Conservation (phyloP, 2,797 vertebrate genomes). For the Salarias fasciatus region DNA sequence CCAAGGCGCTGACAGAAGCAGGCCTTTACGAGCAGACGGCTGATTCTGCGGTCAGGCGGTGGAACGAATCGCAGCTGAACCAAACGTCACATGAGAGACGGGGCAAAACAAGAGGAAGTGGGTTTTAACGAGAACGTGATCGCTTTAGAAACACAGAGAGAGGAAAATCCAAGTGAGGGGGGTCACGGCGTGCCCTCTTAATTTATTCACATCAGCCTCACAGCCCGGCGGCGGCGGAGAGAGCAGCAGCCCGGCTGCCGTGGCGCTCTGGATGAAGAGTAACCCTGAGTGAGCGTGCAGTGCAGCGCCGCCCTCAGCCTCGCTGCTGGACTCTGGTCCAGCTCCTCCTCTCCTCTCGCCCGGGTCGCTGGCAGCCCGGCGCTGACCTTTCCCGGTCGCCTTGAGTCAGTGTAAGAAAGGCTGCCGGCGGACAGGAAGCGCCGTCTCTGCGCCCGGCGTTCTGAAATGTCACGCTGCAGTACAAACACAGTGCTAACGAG, state of each 20-base stretch:
- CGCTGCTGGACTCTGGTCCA: too few relatives aligned
- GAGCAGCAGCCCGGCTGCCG: too few relatives aligned
- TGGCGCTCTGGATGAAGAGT: conserved; percentile 27
- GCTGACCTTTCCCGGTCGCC: conserved; percentile 71
- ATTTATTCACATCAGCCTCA: conserved; percentile 34
- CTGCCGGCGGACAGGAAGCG: conserved; percentile 59
- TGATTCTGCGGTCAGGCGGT: too few relatives aligned
- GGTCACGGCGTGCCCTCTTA: conserved; percentile 16
- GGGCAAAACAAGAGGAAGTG: not conserved
- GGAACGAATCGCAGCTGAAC: too few relatives aligned
- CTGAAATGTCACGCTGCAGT: conserved; percentile 59
- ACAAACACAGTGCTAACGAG: conserved; percentile 65
- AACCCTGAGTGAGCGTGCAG: conserved; percentile 23
- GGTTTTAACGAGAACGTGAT: not conserved
- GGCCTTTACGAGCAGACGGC: too few relatives aligned
- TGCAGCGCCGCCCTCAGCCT: too few relatives aligned
- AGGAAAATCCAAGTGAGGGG: conserved; percentile 11
- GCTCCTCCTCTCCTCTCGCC: conserved; percentile 60
- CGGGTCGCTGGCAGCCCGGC: conserved; percentile 59
- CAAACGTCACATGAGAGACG: too few relatives aligned
- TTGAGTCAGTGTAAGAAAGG: conserved; percentile 56
- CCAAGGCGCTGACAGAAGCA: not conserved
- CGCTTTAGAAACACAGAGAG: not conserved
- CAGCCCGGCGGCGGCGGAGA: conserved; percentile 2
- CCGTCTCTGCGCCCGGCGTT: conserved; percentile 10